Evolutionary conservation across 2,888 invertebrate genomes (phyloP).

Genomic region (Eledona agricola): DNA sequence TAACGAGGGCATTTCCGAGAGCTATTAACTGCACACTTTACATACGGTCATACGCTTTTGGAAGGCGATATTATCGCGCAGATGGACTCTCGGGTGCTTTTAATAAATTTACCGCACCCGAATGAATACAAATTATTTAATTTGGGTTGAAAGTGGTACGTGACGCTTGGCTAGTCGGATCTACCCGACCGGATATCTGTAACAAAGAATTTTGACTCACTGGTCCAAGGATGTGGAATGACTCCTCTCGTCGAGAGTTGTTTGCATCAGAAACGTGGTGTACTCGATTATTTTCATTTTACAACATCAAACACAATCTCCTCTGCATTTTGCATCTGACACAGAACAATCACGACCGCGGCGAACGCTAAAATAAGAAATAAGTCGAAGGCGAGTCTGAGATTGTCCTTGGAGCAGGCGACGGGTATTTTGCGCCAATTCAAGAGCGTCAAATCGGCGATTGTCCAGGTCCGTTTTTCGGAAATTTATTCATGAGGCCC

Average conservation of each 20-base stretch:
- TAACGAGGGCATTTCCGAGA: conserved; percentile 49
- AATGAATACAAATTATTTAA: conserved; percentile 58
- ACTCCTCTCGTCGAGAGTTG: conserved; percentile 66
- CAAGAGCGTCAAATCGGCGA: no score
- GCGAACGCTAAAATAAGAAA: no score
- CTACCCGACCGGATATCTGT: background rate
- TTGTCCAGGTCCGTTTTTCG: no score
- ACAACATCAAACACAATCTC: no score
- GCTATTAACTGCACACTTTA: conserved; percentile 43
- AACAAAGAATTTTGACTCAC: conserved; percentile 46
- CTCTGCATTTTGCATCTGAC: no score
- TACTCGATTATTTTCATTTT: conserved; percentile 77
- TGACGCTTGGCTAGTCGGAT: background rate
- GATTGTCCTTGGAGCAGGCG: no score
- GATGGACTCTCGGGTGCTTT: conserved; percentile 45
- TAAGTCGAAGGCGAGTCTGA: no score
- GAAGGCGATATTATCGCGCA: conserved; percentile 34
- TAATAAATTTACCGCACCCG: conserved; percentile 52
- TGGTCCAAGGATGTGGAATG: conserved; percentile 56
- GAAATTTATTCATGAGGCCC: no score
- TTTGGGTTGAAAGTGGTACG: conserved; percentile 53
- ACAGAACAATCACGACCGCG: no score
- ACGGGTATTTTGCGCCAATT: no score
- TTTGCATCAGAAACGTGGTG: conserved; percentile 74
- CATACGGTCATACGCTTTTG: conserved; percentile 8